Evolutionary conservation across 2,113 vertebrate genomes (phyloP).

Genomic region (Naja naja): DNA sequence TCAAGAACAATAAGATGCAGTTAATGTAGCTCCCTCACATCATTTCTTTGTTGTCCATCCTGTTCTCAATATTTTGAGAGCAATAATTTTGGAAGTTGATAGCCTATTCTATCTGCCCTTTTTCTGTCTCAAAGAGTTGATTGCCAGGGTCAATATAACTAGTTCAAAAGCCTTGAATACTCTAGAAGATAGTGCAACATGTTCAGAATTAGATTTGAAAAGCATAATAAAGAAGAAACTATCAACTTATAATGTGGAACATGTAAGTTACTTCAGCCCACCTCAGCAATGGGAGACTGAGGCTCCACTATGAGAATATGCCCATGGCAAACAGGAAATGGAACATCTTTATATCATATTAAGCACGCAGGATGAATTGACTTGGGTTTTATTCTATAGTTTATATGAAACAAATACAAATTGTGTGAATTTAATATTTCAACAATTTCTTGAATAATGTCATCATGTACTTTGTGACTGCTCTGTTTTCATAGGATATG

Average conservation of each 20-base stretch:
- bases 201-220: not conserved
- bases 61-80: not conserved
- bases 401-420: not conserved
- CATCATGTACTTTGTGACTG: not conserved
- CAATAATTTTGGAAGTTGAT: not conserved
- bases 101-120: not conserved
- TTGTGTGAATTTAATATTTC: not conserved
- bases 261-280: not conserved
- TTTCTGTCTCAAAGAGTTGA: not conserved
- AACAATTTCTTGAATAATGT: not conserved
- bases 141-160: not conserved
- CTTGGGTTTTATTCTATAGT: not conserved
- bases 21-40: not conserved
- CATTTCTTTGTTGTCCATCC: not conserved
- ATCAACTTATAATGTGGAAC: not conserved
- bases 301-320: not conserved
- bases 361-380: not conserved
- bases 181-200: not conserved
- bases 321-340: not conserved
- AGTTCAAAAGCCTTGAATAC: not conserved
- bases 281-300: not conserved
- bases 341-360: not conserved
- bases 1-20: not conserved
- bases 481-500: not conserved
- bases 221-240: not conserved